A percentile compares a stretch with the other conserved stretches of the same genome.
These are phyloP conservation scores for Dexiosoma caninum DNA, from an alignment of 2,888 invertebrate genomes.

Conservation along the genomic window DNA sequence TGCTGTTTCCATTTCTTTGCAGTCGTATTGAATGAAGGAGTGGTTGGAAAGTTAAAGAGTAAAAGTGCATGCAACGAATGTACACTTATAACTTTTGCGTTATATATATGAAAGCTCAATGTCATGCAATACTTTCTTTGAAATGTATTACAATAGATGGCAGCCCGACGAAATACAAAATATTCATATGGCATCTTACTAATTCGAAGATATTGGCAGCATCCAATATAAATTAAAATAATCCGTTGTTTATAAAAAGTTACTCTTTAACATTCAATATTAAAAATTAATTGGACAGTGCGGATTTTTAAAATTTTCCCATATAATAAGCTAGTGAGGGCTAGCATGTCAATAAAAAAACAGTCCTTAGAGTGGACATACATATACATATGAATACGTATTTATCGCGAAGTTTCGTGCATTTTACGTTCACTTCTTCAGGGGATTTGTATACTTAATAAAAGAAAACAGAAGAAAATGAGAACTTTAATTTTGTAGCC, in stretches of 20 bases:
- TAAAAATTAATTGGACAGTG: too few species aligned
- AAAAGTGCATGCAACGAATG: slow-evolving; percentile 26
- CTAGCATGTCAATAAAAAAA: too few species aligned
- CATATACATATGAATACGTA: too few species aligned
- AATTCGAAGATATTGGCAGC: neutral
- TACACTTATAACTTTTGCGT: neutral
- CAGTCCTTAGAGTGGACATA: too few species aligned
- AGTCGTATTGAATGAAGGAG: slow-evolving; percentile 46
- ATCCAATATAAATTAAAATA: neutral
- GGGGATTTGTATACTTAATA: too few species aligned
- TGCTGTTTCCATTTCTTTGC: slow-evolving; percentile 30
- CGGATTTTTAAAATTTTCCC: too few species aligned
- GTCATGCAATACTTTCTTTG: neutral
- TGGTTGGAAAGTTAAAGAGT: slow-evolving; percentile 50
- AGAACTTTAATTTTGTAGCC: too few species aligned
- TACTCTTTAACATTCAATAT: too few species aligned
- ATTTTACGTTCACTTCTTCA: too few species aligned
- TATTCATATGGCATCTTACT: neutral
- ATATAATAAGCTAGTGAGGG: too few species aligned
- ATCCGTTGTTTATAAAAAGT: slow-evolving; percentile 5
- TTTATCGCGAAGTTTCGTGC: too few species aligned
- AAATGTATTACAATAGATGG: neutral
- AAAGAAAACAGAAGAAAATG: too few species aligned
- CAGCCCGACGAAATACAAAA: neutral
- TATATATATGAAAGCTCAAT: slow-evolving; percentile 23